Conservation (phyloP, 2,113 vertebrate genomes). For the Gopherus flavomarginatus region DNA sequence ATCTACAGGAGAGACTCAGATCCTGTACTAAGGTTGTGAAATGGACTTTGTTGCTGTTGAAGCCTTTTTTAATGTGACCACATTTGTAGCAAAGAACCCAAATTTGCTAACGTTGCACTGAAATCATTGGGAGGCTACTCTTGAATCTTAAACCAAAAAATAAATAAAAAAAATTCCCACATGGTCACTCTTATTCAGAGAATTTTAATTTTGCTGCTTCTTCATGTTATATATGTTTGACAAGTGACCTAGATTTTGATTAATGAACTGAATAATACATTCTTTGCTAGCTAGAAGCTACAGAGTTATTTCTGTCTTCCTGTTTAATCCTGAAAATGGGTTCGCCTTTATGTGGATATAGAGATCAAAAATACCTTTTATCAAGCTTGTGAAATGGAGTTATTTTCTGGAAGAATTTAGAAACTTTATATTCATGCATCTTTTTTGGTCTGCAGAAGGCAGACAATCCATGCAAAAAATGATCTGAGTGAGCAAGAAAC, state of each 20-base stretch:
- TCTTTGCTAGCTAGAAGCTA: constrained; percentile 19
- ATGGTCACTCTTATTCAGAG: neutral
- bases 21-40: neutral
- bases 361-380: neutral
- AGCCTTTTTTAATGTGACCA: no score
- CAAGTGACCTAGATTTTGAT: constrained; percentile 55
- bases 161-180: rapidly evolving
- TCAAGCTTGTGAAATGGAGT: neutral
- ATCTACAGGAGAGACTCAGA: neutral
- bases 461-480: constrained; percentile 18
- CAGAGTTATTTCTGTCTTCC: constrained; percentile 54
- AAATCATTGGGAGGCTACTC: neutral
- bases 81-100: rapidly evolving
- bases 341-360: neutral
- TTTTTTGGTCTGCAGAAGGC: neutral
- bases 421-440: neutral
- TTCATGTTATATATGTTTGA: neutral
- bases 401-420: neutral
- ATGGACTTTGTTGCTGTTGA: no score
- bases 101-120: neutral
- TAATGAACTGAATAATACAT: constrained; percentile 52
- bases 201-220: constrained; percentile 9
- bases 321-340: constrained; percentile 42
- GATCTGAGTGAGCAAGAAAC: neutral
- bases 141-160: neutral